Conservation (phyloP, 2,888 invertebrate genomes). For the Formica aserva region DNA sequence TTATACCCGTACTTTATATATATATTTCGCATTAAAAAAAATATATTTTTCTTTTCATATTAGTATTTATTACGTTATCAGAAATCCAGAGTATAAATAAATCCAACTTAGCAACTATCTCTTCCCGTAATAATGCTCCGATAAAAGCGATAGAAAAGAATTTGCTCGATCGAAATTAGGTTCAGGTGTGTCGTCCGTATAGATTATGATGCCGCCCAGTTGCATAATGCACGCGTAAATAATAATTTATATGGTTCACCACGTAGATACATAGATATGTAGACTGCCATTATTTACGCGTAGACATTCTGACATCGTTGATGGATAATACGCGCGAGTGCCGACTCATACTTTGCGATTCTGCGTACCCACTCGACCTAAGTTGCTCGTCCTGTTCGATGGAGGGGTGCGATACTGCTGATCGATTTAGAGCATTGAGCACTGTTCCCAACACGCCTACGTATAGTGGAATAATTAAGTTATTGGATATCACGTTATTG, state of each 20-base stretch:
- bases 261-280: slow-evolving; percentile 2
- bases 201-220: not conserved
- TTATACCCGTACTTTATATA: not conserved
- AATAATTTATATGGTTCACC: not conserved
- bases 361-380: slow-evolving; percentile 12
- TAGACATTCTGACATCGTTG: slow-evolving; percentile 16
- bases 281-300: slow-evolving; percentile 29
- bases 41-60: not conserved
- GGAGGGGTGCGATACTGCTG: not conserved
- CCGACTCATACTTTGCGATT: slow-evolving; percentile 35
- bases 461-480: slow-evolving; percentile 55
- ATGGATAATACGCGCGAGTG: slow-evolving; percentile 14
- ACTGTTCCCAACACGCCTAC: slow-evolving; percentile 29
- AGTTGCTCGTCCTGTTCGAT: slow-evolving; percentile 37
- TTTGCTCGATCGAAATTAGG: not conserved
- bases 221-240: not conserved
- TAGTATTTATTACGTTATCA: not conserved
- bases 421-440: slow-evolving; percentile 37
- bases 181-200: too few relatives aligned
- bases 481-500: slow-evolving; percentile 50
- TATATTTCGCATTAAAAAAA: not conserved
- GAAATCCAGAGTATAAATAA: not conserved
- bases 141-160: not conserved
- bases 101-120: not conserved
- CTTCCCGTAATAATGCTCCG: not conserved